A percentile compares a stretch with the other conserved stretches of the same genome.
Evolutionary conservation across 2,888 invertebrate genomes (phyloP).

Genomic region (Agriopis marginaria): DNA sequence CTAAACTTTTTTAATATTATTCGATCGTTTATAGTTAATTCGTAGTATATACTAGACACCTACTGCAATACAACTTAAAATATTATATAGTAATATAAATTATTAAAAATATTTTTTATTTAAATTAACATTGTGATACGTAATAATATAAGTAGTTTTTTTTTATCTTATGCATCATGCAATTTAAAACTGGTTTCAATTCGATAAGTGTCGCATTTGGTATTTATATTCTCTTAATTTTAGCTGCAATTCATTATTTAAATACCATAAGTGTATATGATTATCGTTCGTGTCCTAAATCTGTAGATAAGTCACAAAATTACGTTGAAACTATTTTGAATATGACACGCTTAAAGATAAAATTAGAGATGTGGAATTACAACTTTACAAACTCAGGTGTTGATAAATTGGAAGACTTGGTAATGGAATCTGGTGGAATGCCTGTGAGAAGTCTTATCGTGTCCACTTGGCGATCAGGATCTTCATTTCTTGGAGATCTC

Average conservation of each 20-base stretch:
- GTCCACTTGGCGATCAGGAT: conserved; percentile 96
- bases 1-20: too few species aligned
- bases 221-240: conserved; percentile 80
- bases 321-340: conserved; percentile 73
- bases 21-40: too few species aligned
- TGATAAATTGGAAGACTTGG: conserved; percentile 88
- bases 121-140: too few species aligned
- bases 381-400: conserved; percentile 71
- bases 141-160: background rate
- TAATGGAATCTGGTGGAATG: conserved; percentile 89
- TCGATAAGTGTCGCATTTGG: conserved; percentile 83
- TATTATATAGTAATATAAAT: too few species aligned
- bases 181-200: conserved; percentile 76
- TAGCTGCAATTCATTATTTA: conserved; percentile 80
- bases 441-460: conserved; percentile 92
- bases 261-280: conserved; percentile 43
- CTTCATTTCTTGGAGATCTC: conserved; percentile 95
- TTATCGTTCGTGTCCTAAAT: conserved; percentile 63
- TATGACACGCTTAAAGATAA: conserved; percentile 70
- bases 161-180: conserved; percentile 65
- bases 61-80: too few species aligned
- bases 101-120: too few species aligned
- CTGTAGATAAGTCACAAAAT: conserved; percentile 4
- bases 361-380: conserved; percentile 70
- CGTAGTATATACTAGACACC: too few species aligned